Evolutionary conservation across 2,113 vertebrate genomes (phyloP).

Genomic region (Perca flavescens): DNA sequence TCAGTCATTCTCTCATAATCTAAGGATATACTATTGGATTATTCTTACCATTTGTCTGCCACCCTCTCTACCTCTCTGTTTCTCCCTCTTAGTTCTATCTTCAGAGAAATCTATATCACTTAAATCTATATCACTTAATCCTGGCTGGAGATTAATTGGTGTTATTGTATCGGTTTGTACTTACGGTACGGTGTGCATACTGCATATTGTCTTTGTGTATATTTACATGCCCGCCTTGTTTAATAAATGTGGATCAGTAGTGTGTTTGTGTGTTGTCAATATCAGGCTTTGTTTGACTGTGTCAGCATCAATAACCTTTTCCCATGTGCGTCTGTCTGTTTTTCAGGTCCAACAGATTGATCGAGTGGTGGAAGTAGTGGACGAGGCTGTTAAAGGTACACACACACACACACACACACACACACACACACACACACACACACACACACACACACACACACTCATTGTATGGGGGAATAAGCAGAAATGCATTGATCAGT

Average conservation of each 20-base stretch:
- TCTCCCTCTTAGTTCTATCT: conserved; percentile 7
- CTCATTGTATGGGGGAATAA: conserved; percentile 8
- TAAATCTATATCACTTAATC: conserved; percentile 70
- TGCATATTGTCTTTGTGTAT: conserved; percentile 37
- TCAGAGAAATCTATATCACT: conserved; percentile 63
- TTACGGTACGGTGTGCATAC: conserved; percentile 16
- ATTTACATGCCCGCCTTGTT: conserved; percentile 54
- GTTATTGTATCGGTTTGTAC: conserved; percentile 23
- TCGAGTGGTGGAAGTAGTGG: conserved; percentile 83
- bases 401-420: background rate
- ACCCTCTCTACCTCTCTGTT: background rate
- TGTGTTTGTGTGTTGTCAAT: conserved; percentile 57
- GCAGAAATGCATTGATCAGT: conserved; percentile 36
- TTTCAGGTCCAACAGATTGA: conserved; percentile 83
- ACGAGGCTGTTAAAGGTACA: conserved; percentile 82
- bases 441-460: background rate
- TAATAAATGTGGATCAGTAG: conserved; percentile 45
- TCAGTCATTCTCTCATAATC: background rate
- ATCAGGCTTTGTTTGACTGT: conserved; percentile 49
- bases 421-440: conserved; percentile 7
- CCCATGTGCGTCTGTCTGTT: conserved; percentile 59
- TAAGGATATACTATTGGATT: background rate
- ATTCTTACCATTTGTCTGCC: conserved; percentile 11
- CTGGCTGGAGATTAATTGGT: conserved; percentile 22
- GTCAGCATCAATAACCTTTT: conserved; percentile 60